Evolutionary conservation across 2,797 vertebrate genomes (phyloP).

Genomic region (Eleutherodactylus coqui): DNA sequence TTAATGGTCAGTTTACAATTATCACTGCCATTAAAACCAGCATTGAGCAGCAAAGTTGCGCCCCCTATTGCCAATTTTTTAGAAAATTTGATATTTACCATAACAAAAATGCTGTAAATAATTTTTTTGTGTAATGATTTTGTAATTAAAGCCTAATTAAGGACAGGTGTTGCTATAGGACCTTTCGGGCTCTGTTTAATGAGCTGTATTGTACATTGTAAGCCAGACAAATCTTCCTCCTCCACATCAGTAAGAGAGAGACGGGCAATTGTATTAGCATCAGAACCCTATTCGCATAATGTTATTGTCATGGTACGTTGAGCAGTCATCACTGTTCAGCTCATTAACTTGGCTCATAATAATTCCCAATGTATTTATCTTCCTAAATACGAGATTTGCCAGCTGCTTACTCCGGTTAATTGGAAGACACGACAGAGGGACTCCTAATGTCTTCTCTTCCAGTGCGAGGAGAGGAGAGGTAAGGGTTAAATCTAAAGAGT

Average conservation of each 20-base stretch:
- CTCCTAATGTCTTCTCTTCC: not conserved
- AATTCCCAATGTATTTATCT: slow-evolving; percentile 53
- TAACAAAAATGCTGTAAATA: not conserved
- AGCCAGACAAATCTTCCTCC: slow-evolving; percentile 16
- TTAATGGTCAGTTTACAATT: not conserved
- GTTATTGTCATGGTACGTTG: slow-evolving; percentile 39
- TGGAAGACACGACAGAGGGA: not conserved
- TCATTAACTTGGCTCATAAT: slow-evolving; percentile 51
- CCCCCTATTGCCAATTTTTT: not conserved
- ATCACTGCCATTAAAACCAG: not conserved
- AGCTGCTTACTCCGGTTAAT: slow-evolving; percentile 45
- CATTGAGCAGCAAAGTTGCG: not conserved
- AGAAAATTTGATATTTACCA: not conserved
- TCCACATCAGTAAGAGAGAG: slow-evolving; percentile 11
- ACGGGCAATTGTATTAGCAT: slow-evolving; percentile 9
- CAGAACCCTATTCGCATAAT: slow-evolving; percentile 22
- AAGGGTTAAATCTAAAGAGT: not conserved
- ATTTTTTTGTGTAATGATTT: slow-evolving; percentile 17
- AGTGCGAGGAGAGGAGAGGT: too few relatives aligned
- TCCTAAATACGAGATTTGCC: slow-evolving; percentile 45
- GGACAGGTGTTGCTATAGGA: not conserved
- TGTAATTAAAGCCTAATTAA: slow-evolving; percentile 37
- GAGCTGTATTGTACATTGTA: not conserved
- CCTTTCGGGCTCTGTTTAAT: slow-evolving; percentile 25
- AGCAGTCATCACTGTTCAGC: slow-evolving; percentile 27